Evolutionary conservation across 2,797 vertebrate genomes (phyloP), one percentile per base, ranked within the genome.

Genomic region (Lindbergichthys nudifrons): DNA sequence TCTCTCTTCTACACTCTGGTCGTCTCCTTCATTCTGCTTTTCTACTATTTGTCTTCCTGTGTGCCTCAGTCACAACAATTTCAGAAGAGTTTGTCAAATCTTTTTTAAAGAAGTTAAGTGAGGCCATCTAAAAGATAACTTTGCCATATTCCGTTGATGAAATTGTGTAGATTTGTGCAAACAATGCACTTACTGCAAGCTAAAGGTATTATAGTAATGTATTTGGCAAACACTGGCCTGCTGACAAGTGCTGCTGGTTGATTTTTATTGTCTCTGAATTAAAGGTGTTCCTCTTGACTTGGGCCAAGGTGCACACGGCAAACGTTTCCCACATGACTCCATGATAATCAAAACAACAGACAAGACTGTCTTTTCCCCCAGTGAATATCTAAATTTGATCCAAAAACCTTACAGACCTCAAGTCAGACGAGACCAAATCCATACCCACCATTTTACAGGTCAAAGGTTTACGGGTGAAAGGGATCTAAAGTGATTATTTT

Each of bases 231-330:
- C 64, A 60, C 12, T 26, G 21, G 58, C 50, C 59, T 10, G 19
- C 52, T 70, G 57, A 70, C 65, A 65, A 45, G 36, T n/a, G 5
- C 18, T 19, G 54, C 21, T 39, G 43, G 5, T 64, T 82, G 72
- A 75, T 82, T 75, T 71, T 74, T 71, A 80, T 70, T 73, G 53
- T 65, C 16, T 79, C 23, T 76, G 56, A 84, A 82, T 81, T 81
- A 46, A 77, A 84, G 71, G 63, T 66, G 54, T 45, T 64, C 9
- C 56, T 15, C 63, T 65, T 83, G 66, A 79, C 76, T 77, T 57
- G 41, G 53, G 50, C 16, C 39, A 39, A 79, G 64, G 48, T 69
- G 46, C 60, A 77, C 58, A 21, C 12, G 18, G 46, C 14, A 58
- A 36, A 66, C 23, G 23, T 42, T 66, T 53, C 76, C 70, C 60